Evolutionary conservation across 1,140 invertebrate species (phyloP), one percentile per base, ranked within the genome.

Genomic region (Bicyclus anynana): DNA sequence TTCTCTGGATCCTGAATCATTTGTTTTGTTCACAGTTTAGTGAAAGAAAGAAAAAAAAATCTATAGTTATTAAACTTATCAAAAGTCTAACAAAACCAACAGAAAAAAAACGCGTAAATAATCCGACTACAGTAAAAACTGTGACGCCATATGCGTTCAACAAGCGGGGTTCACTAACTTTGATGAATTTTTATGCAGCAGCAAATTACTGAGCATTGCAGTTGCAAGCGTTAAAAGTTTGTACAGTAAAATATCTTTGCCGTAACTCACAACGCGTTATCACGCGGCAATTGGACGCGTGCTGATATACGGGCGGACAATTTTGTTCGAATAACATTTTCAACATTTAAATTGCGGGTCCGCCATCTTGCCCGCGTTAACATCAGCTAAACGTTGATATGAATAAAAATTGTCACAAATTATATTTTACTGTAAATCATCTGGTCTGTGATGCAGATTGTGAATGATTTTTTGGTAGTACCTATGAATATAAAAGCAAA

Each of bases 321-420:
- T 67, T 59, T 35, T 49, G 38, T 58, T 59, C 53, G 33, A 57
- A 51, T 50, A 54, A 51, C 51, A 60, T 50, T 63, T 59, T 35
- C 53, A 59, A 59, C 53, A 55, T 61, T 59, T 56, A 50, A 63
- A 69, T 57, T 61, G 46, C 42, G 47, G 65, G 62, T 67, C 65
- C 62, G 63, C 71, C 65, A 74, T 65, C 63, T 76, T 70, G 70
- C 59, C 72, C 62, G 61, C 57, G 53, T 67, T 67, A 79, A 76
- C 74, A 75, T 67, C 63, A 67, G 62, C 63, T 70, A 62, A 71
- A 79, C 80, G 62, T 82, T 79, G 72, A 74, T n/a, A 82, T 77
- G 78, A 81, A 84, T 86, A 69, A 78, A 74, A 78, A 75, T 72
- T 72, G 80, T 84, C 81, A 14, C 37, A 40, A 14, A 40, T 40